These are phyloP conservation scores for Serranus cabrilla DNA, from an alignment of 2,797 vertebrate genomes.

Conservation along the genomic window DNA sequence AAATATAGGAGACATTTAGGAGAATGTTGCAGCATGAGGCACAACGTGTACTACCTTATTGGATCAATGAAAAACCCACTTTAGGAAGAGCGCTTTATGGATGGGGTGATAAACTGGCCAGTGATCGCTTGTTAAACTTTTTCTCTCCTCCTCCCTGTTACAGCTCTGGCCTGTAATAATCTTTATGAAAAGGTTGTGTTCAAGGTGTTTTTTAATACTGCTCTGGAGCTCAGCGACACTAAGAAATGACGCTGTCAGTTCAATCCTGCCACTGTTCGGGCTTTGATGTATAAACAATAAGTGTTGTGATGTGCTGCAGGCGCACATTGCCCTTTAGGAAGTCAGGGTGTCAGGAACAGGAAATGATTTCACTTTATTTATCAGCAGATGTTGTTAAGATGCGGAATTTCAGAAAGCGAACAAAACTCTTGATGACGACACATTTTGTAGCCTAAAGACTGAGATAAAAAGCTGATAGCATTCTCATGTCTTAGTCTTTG, in stretches of 20 bases:
- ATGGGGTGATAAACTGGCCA: neutral
- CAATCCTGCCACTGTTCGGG: neutral
- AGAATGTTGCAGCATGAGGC: neutral
- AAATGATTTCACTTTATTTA: neutral
- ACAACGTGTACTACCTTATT: neutral
- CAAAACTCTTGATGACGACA: no score
- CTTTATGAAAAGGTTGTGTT: neutral
- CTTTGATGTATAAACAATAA: neutral
- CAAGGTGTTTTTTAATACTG: neutral
- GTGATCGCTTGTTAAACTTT: neutral
- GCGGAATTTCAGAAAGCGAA: neutral
- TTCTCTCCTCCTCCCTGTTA: neutral
- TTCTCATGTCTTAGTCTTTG: no score
- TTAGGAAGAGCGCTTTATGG: neutral
- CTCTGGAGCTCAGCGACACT: neutral
- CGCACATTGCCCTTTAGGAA: neutral
- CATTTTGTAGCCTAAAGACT: no score
- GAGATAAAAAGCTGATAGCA: no score
- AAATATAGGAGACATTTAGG: neutral
- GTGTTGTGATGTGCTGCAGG: neutral
- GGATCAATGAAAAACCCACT: neutral
- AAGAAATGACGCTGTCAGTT: neutral
- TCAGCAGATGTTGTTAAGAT: slow-evolving; percentile 2
- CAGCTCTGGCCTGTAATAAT: neutral
- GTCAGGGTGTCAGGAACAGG: neutral